Evolutionary conservation across 1,140 invertebrate species (phyloP), one percentile per base, ranked within the genome.

Genomic region (Pseudachorutes palmiensis): DNA sequence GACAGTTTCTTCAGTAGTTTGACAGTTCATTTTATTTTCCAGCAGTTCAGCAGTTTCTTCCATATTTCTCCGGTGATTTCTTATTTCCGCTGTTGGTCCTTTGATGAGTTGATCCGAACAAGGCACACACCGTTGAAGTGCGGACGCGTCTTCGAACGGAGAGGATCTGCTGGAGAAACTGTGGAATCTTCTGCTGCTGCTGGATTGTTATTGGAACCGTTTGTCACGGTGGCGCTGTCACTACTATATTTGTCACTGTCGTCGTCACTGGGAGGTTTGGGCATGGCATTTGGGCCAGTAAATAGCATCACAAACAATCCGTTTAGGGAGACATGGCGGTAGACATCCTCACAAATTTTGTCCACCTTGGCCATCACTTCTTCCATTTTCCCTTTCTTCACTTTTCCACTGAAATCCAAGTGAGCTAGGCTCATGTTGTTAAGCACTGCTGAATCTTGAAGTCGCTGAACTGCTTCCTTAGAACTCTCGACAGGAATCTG

Each of bases 391-490:
- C 63, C 41, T 28, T 31, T 61, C 22, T 66, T 62, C 12, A 49
- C 29, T 36, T 51, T 24, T 22, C n/a, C 48, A 14, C 60, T 36
- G 1, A 73, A 55, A 32, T 72, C 66, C 5, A 75, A 5, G 51
- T 75, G 74, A 41, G 61, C 66, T 30, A 75, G 36, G 12, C 64
- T 58, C 41, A 75, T 64, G 48, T 75, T 66, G 62, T 73, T 63
- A n/a, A 49, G 41, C 16, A 68, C 41, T 29, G 69, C 59, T 36
- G 68, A 19, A 22, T 70, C 51, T 59, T 67, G 16, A 19, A 74
- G 48, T 2, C 62, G 24, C 36, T 65, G 49, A 19, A 71, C 31
- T 14, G 68, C 64, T 67, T 75, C 71, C 32, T 71, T 69, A 55
- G 26, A 51, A 19, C 67, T 48, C 14, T 19, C 2, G 5, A 55